phyloP scores from a whole-genome alignment of 1,140 invertebrate species.

The Probaryconus sp. region DNA sequence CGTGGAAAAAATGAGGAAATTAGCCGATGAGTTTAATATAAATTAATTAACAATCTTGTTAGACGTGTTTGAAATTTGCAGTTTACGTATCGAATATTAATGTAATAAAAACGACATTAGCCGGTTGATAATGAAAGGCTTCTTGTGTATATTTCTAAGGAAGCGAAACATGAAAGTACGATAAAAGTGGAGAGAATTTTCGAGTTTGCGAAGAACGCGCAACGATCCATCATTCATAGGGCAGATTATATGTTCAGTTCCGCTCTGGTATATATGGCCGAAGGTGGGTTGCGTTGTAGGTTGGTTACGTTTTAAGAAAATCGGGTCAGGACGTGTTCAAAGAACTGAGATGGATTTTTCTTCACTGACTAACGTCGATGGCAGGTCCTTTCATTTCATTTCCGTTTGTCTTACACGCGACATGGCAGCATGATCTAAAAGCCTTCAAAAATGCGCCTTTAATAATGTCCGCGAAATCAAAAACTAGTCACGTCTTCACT shows the following conservation, averaged over 20 bases:
- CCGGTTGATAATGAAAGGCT: slow-evolving; percentile 8
- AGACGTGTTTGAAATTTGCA: slow-evolving; percentile 9
- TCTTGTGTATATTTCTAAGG: slow-evolving; percentile 9
- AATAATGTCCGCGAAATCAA: slow-evolving; percentile 15
- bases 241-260: slow-evolving; percentile 30
- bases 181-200: slow-evolving; percentile 31
- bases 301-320: slow-evolving; percentile 33
- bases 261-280: slow-evolving; percentile 13
- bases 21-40: slow-evolving; percentile 1
- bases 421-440: slow-evolving; percentile 29
- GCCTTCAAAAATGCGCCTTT: background rate
- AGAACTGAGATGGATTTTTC: slow-evolving; percentile 41
- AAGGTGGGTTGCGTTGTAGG: slow-evolving; percentile 19
- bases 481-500: slow-evolving; percentile 2
- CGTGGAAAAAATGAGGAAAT: background rate
- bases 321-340: slow-evolving; percentile 33
- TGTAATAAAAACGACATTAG: slow-evolving; percentile 10
- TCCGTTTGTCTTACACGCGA: slow-evolving; percentile 30
- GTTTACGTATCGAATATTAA: slow-evolving; percentile 10
- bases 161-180: background rate
- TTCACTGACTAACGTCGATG: slow-evolving; percentile 14
- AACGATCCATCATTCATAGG: slow-evolving; percentile 40
- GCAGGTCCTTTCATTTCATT: slow-evolving; percentile 42
- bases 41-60: slow-evolving; percentile 25
- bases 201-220: slow-evolving; percentile 11